These are phyloP conservation scores for Notoglanidium macrostoma DNA, from an alignment of 2,797 vertebrate genomes.

Conservation along the genomic window DNA sequence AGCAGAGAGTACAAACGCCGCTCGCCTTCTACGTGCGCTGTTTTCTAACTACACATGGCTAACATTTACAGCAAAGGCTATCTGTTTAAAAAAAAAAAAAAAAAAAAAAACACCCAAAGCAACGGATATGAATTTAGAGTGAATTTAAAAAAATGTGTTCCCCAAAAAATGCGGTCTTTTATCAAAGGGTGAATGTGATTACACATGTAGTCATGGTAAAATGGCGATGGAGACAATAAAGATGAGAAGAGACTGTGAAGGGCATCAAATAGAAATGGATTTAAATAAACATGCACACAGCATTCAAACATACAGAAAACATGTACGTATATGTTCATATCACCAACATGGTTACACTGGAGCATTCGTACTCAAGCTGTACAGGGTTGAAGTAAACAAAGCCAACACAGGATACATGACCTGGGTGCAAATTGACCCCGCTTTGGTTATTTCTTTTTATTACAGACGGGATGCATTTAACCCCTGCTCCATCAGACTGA, in stretches of 20 bases:
- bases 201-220: slow-evolving; percentile 22
- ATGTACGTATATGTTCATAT: not conserved
- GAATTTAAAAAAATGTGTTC: slow-evolving; percentile 10
- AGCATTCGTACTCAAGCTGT: not conserved
- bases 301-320: slow-evolving; percentile 23
- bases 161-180: slow-evolving; percentile 12
- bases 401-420: slow-evolving; percentile 17
- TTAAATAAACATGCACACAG: slow-evolving; percentile 38
- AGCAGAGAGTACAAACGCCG: not conserved
- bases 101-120: slow-evolving; percentile 3
- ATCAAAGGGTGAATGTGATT: slow-evolving; percentile 14
- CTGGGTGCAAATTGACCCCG: not conserved
- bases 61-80: slow-evolving; percentile 6
- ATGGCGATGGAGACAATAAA: slow-evolving; percentile 36
- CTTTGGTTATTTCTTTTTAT: not conserved
- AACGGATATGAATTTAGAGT: slow-evolving; percentile 5
- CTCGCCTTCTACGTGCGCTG: not conserved
- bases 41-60: not conserved
- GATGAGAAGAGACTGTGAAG: slow-evolving; percentile 36
- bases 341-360: not conserved
- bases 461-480: not conserved
- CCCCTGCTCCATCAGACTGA: not conserved
- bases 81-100: not conserved
- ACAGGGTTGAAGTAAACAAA: slow-evolving; percentile 13
- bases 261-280: slow-evolving; percentile 45